phyloP scores from a whole-genome alignment of 2,797 vertebrate genomes.

The Pipistrellus pygmaeus region DNA sequence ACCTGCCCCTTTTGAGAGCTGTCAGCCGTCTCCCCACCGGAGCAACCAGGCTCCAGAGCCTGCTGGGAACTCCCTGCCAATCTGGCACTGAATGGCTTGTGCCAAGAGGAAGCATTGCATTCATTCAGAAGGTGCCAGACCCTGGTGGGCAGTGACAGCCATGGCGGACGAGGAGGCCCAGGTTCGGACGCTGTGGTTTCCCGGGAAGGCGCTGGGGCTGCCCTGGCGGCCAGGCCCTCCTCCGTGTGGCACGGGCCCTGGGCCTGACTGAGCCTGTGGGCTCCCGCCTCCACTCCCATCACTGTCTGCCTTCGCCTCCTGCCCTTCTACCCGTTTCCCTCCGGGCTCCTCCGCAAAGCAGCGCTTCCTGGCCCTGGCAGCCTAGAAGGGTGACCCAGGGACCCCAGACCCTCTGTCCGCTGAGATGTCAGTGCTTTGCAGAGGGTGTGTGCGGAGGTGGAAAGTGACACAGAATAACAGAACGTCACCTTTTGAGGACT shows the following conservation, averaged over 20 bases:
- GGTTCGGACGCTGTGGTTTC: rapidly evolving
- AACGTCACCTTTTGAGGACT: background rate
- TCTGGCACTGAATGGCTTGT: background rate
- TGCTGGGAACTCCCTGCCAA: background rate
- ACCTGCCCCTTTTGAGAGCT: background rate
- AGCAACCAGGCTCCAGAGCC: background rate
- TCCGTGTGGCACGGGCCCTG: rapidly evolving
- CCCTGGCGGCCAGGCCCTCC: background rate
- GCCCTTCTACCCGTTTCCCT: background rate
- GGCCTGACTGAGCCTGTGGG: background rate
- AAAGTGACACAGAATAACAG: background rate
- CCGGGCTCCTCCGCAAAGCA: background rate
- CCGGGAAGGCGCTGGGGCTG: rapidly evolving
- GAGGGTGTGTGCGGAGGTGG: background rate
- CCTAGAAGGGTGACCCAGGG: too few species aligned
- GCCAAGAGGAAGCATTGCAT: background rate
- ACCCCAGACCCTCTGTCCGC: background rate
- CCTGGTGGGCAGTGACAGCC: too few species aligned
- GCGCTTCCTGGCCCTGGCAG: background rate
- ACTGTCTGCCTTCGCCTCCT: background rate
- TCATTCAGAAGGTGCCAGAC: background rate
- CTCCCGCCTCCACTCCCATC: background rate
- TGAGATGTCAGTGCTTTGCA: background rate
- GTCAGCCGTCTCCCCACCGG: background rate
- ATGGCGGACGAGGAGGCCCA: background rate